Conservation (phyloP, 2,888 invertebrate genomes). For the Sphaerophoria rueppellii region DNA sequence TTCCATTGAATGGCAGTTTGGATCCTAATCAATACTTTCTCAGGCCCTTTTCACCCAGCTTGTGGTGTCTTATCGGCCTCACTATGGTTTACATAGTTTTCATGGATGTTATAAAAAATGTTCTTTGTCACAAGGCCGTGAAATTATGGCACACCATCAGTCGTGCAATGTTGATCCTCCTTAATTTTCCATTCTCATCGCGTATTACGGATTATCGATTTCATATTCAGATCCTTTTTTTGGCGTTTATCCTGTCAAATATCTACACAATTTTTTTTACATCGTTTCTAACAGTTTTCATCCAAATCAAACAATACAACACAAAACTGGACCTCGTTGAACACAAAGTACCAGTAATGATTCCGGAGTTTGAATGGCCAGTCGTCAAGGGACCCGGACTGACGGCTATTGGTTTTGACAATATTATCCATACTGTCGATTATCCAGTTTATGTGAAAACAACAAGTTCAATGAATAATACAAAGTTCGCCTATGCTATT, state of each 20-base stretch:
- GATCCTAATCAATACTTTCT: slow-evolving; percentile 51
- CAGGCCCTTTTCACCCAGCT: slow-evolving; percentile 10
- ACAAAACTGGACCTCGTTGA: slow-evolving; percentile 41
- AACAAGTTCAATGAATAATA: slow-evolving; percentile 31
- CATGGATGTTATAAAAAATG: slow-evolving; percentile 35
- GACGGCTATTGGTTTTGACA: slow-evolving; percentile 9
- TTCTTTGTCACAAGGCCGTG: neutral
- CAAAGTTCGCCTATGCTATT: slow-evolving; percentile 18
- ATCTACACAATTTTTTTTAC: slow-evolving; percentile 47
- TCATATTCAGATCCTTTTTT: slow-evolving; percentile 31
- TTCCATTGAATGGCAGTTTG: slow-evolving; percentile 35
- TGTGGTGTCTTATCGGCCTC: slow-evolving; percentile 46
- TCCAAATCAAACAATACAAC: slow-evolving; percentile 46
- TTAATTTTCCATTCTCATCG: neutral
- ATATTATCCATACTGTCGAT: slow-evolving; percentile 15
- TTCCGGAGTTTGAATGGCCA: slow-evolving; percentile 14
- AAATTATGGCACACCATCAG: slow-evolving; percentile 38
- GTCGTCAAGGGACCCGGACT: neutral
- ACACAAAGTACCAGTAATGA: slow-evolving; percentile 31
- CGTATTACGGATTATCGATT: slow-evolving; percentile 40
- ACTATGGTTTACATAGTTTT: slow-evolving; percentile 35
- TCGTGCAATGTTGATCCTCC: slow-evolving; percentile 26
- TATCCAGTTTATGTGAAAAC: neutral
- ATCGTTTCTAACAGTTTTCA: slow-evolving; percentile 58
- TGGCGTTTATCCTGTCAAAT: slow-evolving; percentile 43